Percentiles rank a stretch among this genome's conserved stretches.
Conservation (phyloP, 2,113 vertebrate genomes). For the Halcyon malimbica region DNA sequence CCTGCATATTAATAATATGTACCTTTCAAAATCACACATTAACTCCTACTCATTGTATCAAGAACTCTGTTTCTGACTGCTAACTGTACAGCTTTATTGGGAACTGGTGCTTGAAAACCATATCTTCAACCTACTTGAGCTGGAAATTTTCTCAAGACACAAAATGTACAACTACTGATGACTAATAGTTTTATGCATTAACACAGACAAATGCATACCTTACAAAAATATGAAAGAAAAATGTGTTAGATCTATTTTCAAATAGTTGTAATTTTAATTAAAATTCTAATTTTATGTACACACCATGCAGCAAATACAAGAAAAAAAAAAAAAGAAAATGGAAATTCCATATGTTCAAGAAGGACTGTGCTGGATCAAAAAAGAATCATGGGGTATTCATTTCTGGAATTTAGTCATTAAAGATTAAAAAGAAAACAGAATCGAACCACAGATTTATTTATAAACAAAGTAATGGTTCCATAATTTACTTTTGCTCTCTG, state of each 20-base stretch:
- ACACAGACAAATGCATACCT: background rate
- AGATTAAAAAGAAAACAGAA: background rate
- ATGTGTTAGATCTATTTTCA: background rate
- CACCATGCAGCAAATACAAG: background rate
- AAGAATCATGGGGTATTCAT: background rate
- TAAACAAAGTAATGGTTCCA: background rate
- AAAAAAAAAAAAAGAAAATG: background rate
- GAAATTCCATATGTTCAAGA: background rate
- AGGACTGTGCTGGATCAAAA: background rate
- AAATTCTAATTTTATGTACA: background rate
- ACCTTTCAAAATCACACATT: background rate
- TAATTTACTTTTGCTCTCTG: background rate
- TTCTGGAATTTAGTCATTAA: background rate
- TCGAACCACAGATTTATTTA: background rate
- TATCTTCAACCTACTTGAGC: background rate
- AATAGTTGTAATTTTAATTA: background rate
- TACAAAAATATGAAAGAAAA: background rate
- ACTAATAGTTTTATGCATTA: background rate
- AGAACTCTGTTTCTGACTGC: slow-evolving; percentile 24
- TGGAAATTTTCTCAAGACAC: slow-evolving; percentile 11
- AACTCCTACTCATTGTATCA: background rate
- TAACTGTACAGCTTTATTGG: background rate
- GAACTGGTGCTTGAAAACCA: background rate
- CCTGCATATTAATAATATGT: background rate
- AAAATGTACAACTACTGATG: background rate